phyloP scores from a whole-genome alignment of 1,140 invertebrate genomes.

The Bombus affinis region DNA sequence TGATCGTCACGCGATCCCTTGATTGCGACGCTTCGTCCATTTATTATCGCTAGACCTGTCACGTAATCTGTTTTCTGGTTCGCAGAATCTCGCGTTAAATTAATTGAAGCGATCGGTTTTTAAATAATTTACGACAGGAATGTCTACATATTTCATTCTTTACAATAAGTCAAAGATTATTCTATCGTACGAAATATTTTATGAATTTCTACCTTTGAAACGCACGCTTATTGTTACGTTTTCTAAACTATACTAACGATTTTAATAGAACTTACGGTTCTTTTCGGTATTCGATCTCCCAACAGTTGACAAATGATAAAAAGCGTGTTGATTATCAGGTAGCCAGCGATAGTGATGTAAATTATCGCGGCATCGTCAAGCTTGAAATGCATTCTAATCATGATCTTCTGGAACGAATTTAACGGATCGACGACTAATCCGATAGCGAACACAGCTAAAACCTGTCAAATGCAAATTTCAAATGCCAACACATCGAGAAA shows the following conservation, averaged over 20 bases:
- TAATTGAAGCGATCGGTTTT: background rate
- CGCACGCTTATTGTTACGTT: background rate
- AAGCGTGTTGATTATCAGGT: conserved; percentile 86
- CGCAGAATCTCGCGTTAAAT: background rate
- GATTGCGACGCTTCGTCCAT: background rate
- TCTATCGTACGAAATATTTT: background rate
- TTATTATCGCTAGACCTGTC: conserved; percentile 6
- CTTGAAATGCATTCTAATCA: conserved; percentile 77
- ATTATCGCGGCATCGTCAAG: conserved; percentile 84
- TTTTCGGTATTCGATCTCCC: conserved; percentile 86
- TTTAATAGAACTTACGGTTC: conserved; percentile 78
- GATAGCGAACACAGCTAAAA: conserved; percentile 82
- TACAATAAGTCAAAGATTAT: too few relatives aligned
- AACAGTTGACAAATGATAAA: conserved; percentile 84
- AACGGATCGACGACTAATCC: conserved; percentile 84
- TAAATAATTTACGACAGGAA: too few relatives aligned
- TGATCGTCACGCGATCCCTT: conserved; percentile 44
- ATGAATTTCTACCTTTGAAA: background rate
- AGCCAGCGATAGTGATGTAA: conserved; percentile 84
- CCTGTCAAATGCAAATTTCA: conserved; percentile 63
- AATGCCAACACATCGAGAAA: too few relatives aligned
- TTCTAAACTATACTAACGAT: background rate
- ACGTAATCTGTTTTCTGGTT: conserved; percentile 4
- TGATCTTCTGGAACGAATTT: conserved; percentile 77
- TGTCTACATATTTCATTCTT: too few relatives aligned